Evolutionary conservation across 2,888 invertebrate genomes (phyloP).

Genomic region (Pyrgus malvae): DNA sequence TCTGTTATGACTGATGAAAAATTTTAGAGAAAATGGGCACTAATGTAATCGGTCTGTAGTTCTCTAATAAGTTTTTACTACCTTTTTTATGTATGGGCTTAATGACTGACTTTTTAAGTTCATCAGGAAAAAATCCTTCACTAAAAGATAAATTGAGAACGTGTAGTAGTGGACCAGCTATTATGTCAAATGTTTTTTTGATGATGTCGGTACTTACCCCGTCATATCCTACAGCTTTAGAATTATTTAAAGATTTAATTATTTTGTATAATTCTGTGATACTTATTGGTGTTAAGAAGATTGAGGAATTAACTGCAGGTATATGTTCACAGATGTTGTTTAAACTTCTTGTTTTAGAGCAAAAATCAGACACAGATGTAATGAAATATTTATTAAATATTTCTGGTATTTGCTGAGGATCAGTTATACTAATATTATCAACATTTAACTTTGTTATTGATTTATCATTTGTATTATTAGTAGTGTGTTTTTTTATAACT

Average conservation of each 20-base stretch:
- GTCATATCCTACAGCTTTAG: not conserved
- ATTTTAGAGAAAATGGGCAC: too few species aligned
- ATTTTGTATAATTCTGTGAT: not conserved
- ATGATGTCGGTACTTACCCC: not conserved
- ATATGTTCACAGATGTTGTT: not conserved
- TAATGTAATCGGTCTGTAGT: not conserved
- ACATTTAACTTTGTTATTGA: not conserved
- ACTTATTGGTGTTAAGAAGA: not conserved
- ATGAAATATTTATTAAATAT: not conserved
- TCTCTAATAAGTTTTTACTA: not conserved
- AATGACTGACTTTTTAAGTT: not conserved
- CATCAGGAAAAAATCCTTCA: not conserved
- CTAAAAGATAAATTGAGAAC: not conserved
- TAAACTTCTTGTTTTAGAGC: not conserved
- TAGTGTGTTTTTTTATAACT: not conserved
- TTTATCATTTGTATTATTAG: not conserved
- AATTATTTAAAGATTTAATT: not conserved
- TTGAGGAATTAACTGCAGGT: not conserved
- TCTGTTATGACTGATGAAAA: not conserved
- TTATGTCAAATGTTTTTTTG: not conserved
- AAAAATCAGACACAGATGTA: not conserved
- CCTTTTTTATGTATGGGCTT: not conserved
- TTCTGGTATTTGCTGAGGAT: not conserved
- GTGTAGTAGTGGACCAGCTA: not conserved
- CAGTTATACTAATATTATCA: not conserved